Conservation (phyloP, 2,797 vertebrate species). For the Pangasius djambal region DNA sequence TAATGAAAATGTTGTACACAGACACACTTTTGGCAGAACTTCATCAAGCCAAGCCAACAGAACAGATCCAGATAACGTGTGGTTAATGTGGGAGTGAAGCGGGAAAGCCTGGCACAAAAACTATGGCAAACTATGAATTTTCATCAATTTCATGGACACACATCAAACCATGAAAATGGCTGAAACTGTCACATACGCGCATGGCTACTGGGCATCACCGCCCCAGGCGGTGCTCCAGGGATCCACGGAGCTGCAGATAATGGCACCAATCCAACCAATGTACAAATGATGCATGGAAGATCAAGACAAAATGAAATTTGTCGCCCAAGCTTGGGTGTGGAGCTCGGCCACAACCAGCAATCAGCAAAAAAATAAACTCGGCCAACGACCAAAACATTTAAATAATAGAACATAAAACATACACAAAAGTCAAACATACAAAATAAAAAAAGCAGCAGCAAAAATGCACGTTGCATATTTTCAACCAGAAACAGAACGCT, state of each 20-base stretch:
- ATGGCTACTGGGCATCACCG: background rate
- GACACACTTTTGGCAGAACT: constrained; percentile 51
- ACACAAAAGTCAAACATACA: background rate
- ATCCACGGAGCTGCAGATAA: background rate
- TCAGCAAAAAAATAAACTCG: background rate
- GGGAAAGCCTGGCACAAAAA: constrained; percentile 13
- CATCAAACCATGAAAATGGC: background rate
- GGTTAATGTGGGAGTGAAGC: constrained; percentile 18
- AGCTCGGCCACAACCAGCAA: background rate
- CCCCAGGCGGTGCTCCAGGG: background rate
- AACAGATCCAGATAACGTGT: constrained; percentile 39
- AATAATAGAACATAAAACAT: background rate
- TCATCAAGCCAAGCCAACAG: constrained; percentile 36
- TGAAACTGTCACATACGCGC: background rate
- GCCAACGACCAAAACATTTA: background rate
- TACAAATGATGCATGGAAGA: background rate
- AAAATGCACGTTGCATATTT: background rate
- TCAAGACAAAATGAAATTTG: background rate
- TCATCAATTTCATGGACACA: constrained; percentile 5
- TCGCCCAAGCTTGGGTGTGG: background rate
- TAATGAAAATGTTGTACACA: constrained; percentile 55
- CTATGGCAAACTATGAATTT: background rate
- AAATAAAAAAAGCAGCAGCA: background rate
- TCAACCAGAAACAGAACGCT: background rate
- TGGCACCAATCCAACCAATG: background rate